These are phyloP conservation scores for Napeogenes inachia DNA, from an alignment of 2,888 invertebrate species.

Conservation along the genomic window DNA sequence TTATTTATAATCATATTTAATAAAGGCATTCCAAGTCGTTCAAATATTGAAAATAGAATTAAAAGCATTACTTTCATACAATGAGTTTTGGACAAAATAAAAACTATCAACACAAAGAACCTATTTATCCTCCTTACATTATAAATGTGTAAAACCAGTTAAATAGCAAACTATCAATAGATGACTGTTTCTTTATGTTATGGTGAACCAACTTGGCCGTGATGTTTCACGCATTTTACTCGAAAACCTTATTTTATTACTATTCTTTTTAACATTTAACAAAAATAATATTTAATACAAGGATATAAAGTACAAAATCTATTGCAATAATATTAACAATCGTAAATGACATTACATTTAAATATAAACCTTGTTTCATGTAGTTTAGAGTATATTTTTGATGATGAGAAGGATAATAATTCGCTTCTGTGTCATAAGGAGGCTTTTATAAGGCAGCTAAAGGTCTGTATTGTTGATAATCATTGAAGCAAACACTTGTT, in stretches of 20 bases:
- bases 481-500: slow-evolving; percentile 79
- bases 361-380: slow-evolving; percentile 28
- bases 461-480: slow-evolving; percentile 76
- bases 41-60: slow-evolving; percentile 71
- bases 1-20: slow-evolving; percentile 18
- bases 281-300: slow-evolving; percentile 31
- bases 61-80: slow-evolving; percentile 73
- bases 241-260: slow-evolving; percentile 41
- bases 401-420: slow-evolving; percentile 8
- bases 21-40: slow-evolving; percentile 51
- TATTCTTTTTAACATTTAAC: slow-evolving; percentile 27
- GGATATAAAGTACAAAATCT: slow-evolving; percentile 29
- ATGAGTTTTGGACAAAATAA: slow-evolving; percentile 65
- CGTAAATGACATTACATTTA: background rate
- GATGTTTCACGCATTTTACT: slow-evolving; percentile 73
- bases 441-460: slow-evolving; percentile 74
- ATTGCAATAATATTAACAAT: background rate
- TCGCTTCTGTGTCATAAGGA: slow-evolving; percentile 38
- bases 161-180: slow-evolving; percentile 74
- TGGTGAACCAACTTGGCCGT: slow-evolving; percentile 76
- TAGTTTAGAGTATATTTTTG: slow-evolving; percentile 15
- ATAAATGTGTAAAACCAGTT: slow-evolving; percentile 78
- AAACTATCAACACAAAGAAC: slow-evolving; percentile 57
- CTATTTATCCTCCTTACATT: slow-evolving; percentile 74
- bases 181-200: slow-evolving; percentile 70